A percentile compares a stretch with the other conserved stretches of the same genome.
Evolutionary conservation across 2,113 vertebrate genomes (phyloP).

Genomic region (Hyperopisus bebe): DNA sequence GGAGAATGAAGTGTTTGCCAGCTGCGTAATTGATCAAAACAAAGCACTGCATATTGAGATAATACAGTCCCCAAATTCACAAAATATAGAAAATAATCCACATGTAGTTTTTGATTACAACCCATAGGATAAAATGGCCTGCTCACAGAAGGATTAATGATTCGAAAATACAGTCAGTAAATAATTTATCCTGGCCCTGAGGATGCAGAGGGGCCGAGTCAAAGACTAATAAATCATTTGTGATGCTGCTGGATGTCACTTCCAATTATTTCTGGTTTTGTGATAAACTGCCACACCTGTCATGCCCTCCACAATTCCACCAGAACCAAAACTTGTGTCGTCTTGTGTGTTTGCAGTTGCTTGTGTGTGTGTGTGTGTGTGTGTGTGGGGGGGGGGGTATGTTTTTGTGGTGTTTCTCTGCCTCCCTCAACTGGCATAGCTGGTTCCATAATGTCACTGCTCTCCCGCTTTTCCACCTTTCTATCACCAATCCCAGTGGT

Average conservation of each 20-base stretch:
- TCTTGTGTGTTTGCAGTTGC: neutral
- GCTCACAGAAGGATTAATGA: conserved; percentile 95
- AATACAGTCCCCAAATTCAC: conserved; percentile 13
- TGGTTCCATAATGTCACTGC: neutral
- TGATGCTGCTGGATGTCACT: conserved; percentile 97
- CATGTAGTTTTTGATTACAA: conserved; percentile 64
- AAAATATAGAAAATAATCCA: conserved; percentile 42
- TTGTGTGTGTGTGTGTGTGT: neutral
- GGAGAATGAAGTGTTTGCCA: conserved; percentile 27
- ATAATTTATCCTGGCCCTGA: conserved; percentile 98
- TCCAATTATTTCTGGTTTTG: conserved; percentile 96
- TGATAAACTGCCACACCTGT: conserved; percentile 96
- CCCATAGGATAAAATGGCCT: conserved; percentile 77
- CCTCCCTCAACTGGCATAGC: neutral
- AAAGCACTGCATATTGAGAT: neutral
- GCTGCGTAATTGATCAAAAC: conserved; percentile 15
- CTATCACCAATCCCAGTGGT: neutral
- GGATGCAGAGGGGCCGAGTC: conserved; percentile 96
- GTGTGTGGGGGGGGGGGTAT: neutral
- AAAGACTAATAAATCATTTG: conserved; percentile 99
- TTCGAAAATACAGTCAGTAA: conserved; percentile 97
- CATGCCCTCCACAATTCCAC: conserved; percentile 67
- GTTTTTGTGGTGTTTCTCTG: neutral
- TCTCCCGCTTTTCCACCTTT: neutral
- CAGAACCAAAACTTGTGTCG: conserved; percentile 59